Percentiles rank a stretch among this genome's conserved stretches.
Conservation (phyloP, 2,888 invertebrate species). For the Polydrusus pterygomalis region DNA sequence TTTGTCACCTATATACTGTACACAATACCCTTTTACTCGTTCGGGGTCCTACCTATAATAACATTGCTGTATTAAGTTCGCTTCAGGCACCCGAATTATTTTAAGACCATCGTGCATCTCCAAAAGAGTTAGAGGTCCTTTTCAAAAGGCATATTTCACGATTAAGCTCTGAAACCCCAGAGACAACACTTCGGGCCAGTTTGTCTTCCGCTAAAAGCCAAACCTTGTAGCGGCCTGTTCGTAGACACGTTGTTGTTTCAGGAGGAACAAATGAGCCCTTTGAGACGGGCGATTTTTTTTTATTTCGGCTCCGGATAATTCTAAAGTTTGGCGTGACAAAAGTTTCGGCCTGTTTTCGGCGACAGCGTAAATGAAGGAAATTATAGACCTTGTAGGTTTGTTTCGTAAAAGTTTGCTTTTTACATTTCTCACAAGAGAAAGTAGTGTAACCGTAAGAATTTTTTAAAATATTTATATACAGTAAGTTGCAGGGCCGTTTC, state of each 20-base stretch:
- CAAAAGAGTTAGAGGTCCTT: slow-evolving; percentile 61
- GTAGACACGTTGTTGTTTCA: slow-evolving; percentile 52
- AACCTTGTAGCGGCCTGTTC: slow-evolving; percentile 64
- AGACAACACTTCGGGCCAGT: slow-evolving; percentile 64
- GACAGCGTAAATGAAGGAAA: slow-evolving; percentile 27
- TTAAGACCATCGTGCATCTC: slow-evolving; percentile 36
- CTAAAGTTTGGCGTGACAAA: slow-evolving; percentile 25
- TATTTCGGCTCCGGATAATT: slow-evolving; percentile 26
- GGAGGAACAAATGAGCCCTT: slow-evolving; percentile 49
- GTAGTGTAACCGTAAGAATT: too few species aligned
- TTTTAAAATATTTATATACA: too few species aligned
- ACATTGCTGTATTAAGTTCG: too few species aligned
- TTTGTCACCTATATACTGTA: too few species aligned
- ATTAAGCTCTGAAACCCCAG: slow-evolving; percentile 64
- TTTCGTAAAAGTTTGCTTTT: too few species aligned
- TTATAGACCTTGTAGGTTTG: neutral
- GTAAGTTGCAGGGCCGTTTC: too few species aligned
- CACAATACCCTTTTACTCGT: too few species aligned
- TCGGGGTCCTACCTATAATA: too few species aligned
- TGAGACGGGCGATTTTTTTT: slow-evolving; percentile 44
- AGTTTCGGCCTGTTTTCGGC: slow-evolving; percentile 28
- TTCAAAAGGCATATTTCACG: slow-evolving; percentile 64
- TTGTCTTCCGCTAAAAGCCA: slow-evolving; percentile 67
- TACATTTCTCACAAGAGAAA: too few species aligned
- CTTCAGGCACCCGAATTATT: slow-evolving; percentile 11